Evolutionary conservation across 2,113 vertebrate species (phyloP), one percentile per base, ranked within the genome.

Genomic region (Limanda limanda): DNA sequence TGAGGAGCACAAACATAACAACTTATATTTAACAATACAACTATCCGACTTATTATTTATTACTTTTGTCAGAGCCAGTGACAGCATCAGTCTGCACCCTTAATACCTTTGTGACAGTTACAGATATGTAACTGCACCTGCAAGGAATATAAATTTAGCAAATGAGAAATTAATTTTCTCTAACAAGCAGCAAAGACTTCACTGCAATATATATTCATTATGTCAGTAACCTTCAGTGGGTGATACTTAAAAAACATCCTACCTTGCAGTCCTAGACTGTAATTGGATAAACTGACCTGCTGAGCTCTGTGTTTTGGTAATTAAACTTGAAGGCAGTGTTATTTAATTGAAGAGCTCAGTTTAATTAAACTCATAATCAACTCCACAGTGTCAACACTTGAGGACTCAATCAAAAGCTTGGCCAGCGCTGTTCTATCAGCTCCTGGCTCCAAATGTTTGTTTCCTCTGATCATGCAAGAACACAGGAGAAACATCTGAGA

Each of bases 221-320:
- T 81, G 73, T 86, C 82, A 85, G 78, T 91, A 91, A 90, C 89
- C 82, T 94, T 91, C 86, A 86, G 87, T 81, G 76, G 81, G 79
- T 86, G 83, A 86, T 91, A 89, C 86, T 86, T 85, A 87, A 89
- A 83, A 89, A 84, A 91, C 79, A 89, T 66, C 78, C 79, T 85
- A 88, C 88, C 77, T 90, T 89, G 91, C 86, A 90, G 82, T 86
- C 82, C 82, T 85, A 68, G 79, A 82, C 86, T 86, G 71, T 92
- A 90, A 93, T 91, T 92, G 86, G 86, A 92, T 91, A 89, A 91
- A 91, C 81, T 87, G 90, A 92, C 87, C 90, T 86, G 85, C 90
- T 90, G 86, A 92, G 89, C 86, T 87, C 56, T 52, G 86, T 83
- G 87, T 86, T 90, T 90, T 87, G 75, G 83, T 91, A 91, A 94